A percentile compares a stretch with the other conserved stretches of the same genome.
Evolutionary conservation across 2,888 invertebrate species (phyloP).

Genomic region (Diachrysia chrysitis): DNA sequence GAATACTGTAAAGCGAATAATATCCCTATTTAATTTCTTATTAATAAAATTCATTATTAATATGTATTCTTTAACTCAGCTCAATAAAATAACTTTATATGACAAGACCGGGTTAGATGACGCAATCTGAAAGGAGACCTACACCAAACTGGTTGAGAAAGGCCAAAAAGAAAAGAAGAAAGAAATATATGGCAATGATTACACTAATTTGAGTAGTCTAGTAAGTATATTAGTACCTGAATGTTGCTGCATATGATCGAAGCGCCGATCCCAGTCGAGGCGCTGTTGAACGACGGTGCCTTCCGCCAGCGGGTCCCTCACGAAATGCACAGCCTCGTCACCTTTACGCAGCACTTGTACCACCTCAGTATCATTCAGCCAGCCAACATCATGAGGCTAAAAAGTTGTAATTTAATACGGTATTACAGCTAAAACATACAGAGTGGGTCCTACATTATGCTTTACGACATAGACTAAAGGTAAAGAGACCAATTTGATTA

Average conservation of each 20-base stretch:
- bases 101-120: too few species aligned
- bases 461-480: too few species aligned
- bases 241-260: slow-evolving; percentile 98
- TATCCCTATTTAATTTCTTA: not conserved
- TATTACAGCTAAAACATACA: not conserved
- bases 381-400: slow-evolving; percentile 94
- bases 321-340: slow-evolving; percentile 93
- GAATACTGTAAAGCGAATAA: too few species aligned
- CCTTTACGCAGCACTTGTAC: slow-evolving; percentile 92
- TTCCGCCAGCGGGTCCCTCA: slow-evolving; percentile 89
- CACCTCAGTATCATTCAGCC: slow-evolving; percentile 91
- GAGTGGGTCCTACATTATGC: too few species aligned
- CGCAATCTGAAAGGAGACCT: too few species aligned
- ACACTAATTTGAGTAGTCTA: too few species aligned
- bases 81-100: too few species aligned
- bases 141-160: too few species aligned
- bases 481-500: too few species aligned
- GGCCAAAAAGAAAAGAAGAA: too few species aligned
- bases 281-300: slow-evolving; percentile 90
- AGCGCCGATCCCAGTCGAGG: slow-evolving; percentile 93
- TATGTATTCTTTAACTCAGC: too few species aligned
- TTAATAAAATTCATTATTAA: not conserved
- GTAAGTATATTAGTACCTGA: slow-evolving; percentile 92
- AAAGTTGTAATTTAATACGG: not conserved
- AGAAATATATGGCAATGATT: too few species aligned